Evolutionary conservation across 1,140 invertebrate genomes (phyloP).

Genomic region (Drosophila triauraria): DNA sequence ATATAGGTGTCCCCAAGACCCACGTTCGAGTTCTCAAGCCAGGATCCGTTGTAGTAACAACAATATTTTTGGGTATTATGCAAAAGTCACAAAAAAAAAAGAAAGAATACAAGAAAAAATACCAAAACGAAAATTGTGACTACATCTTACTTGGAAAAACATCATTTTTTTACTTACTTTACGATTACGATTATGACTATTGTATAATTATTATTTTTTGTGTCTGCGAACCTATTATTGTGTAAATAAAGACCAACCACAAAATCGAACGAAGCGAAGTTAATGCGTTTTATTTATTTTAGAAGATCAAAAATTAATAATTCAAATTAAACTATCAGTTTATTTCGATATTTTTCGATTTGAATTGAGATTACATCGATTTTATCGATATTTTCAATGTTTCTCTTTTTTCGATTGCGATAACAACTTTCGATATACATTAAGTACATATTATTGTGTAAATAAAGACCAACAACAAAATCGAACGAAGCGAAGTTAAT

Average conservation of each 20-base stretch:
- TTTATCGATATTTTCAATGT: too few species aligned
- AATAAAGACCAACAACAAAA: slow-evolving; percentile 43
- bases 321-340: too few species aligned
- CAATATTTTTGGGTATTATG: slow-evolving; percentile 31
- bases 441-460: slow-evolving; percentile 43
- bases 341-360: too few species aligned
- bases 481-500: not conserved
- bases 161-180: slow-evolving; percentile 46
- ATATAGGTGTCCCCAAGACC: slow-evolving; percentile 1
- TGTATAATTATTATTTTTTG: slow-evolving; percentile 52
- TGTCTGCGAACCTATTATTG: slow-evolving; percentile 53
- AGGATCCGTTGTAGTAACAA: slow-evolving; percentile 44
- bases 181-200: slow-evolving; percentile 48
- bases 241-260: slow-evolving; percentile 49
- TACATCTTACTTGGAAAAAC: slow-evolving; percentile 27
- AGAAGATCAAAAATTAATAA: too few species aligned
- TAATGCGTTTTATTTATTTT: not conserved
- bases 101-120: slow-evolving; percentile 10
- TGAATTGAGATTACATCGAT: too few species aligned
- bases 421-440: not conserved
- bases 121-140: slow-evolving; percentile 30
- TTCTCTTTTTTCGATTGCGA: not conserved
- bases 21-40: slow-evolving; percentile 35
- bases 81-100: slow-evolving; percentile 24
- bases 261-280: slow-evolving; percentile 9